Evolutionary conservation across 2,888 invertebrate genomes (phyloP).

Genomic region (Tryphoninae sp.): DNA sequence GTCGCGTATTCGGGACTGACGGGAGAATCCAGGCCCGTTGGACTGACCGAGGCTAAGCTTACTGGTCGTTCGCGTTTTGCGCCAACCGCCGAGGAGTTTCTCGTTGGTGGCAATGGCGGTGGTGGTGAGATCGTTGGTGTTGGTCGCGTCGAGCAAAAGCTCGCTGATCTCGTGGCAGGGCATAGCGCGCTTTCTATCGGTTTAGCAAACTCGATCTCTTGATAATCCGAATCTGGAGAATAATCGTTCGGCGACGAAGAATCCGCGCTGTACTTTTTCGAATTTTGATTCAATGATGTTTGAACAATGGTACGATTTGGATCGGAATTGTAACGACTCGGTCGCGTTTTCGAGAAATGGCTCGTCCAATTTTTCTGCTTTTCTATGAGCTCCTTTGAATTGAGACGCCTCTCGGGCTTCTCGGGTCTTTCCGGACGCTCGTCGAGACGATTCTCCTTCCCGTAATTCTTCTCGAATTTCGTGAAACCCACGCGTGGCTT

Average conservation of each 20-base stretch:
- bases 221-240: conserved; percentile 65
- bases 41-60: conserved; percentile 72
- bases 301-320: conserved; percentile 84
- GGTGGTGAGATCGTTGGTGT: conserved; percentile 82
- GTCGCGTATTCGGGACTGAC: conserved; percentile 77
- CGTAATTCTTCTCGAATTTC: conserved; percentile 75
- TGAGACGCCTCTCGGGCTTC: conserved; percentile 91
- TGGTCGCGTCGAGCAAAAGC: conserved; percentile 83
- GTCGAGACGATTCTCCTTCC: conserved; percentile 80
- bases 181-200: conserved; percentile 61
- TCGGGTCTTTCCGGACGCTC: conserved; percentile 87
- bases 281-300: conserved; percentile 77
- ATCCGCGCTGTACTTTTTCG: conserved; percentile 69
- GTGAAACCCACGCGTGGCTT: conserved; percentile 78
- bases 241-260: conserved; percentile 55
- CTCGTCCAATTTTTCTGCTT: conserved; percentile 96
- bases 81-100: conserved; percentile 74
- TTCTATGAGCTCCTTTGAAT: conserved; percentile 93
- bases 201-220: conserved; percentile 66
- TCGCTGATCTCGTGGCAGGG: conserved; percentile 83
- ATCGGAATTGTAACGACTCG: conserved; percentile 85
- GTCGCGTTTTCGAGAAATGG: conserved; percentile 91
- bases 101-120: conserved; percentile 79
- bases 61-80: conserved; percentile 75
- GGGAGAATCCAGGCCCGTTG: conserved; percentile 68